Evolutionary conservation across 2,888 invertebrate species (phyloP).

Genomic region (Andrena haemorrhoa): DNA sequence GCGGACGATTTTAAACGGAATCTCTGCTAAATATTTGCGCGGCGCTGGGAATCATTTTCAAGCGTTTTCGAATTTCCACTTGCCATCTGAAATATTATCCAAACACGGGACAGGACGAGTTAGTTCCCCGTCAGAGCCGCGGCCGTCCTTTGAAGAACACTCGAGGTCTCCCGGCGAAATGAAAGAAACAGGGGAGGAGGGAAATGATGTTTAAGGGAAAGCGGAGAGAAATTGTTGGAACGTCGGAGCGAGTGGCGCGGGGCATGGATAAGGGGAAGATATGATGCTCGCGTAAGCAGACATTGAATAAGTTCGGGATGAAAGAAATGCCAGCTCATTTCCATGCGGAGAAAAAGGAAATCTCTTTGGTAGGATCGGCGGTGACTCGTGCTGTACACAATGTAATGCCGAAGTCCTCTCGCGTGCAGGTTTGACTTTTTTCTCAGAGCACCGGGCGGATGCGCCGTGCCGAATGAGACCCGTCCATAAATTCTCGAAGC

Average conservation of each 20-base stretch:
- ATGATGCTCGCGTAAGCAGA: conserved; percentile 37
- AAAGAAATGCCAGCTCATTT: conserved; percentile 55
- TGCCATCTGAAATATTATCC: conserved; percentile 12
- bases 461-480: conserved; percentile 67
- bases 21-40: neutral
- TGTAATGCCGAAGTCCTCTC: conserved; percentile 51
- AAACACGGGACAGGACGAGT: conserved; percentile 13
- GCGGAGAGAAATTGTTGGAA: conserved; percentile 32
- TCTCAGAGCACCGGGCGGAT: conserved; percentile 63
- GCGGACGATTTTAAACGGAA: neutral
- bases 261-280: conserved; percentile 18
- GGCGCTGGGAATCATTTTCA: conserved; percentile 6
- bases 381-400: conserved; percentile 32
- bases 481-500: conserved; percentile 72
- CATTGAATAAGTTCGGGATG: conserved; percentile 45
- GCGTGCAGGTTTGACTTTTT: conserved; percentile 55
- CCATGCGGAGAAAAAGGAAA: conserved; percentile 53
- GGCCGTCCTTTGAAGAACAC: conserved; percentile 37
- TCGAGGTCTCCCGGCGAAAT: conserved; percentile 32
- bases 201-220: conserved; percentile 33
- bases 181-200: conserved; percentile 11
- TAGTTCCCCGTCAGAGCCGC: neutral
- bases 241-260: neutral
- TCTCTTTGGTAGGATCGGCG: conserved; percentile 44
- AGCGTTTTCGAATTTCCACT: conserved; percentile 19